These are phyloP conservation scores for Spilarctia lutea DNA, from an alignment of 2,888 invertebrate species.

Conservation along the genomic window DNA sequence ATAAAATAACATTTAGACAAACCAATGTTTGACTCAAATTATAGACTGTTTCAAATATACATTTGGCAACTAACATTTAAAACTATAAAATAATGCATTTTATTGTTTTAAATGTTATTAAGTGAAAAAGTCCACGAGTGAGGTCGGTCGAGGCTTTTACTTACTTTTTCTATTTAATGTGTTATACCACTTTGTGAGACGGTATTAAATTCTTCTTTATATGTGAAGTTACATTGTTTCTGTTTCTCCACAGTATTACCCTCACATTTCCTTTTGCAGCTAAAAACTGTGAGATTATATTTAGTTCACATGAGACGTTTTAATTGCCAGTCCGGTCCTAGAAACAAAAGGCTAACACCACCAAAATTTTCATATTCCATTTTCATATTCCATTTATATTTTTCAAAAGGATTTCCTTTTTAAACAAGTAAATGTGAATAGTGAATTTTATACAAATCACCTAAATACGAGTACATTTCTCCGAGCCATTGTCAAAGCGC, in stretches of 20 bases:
- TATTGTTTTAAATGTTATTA: too few species aligned
- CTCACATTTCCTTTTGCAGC: not conserved
- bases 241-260: conserved; percentile 15
- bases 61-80: not conserved
- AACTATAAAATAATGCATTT: not conserved
- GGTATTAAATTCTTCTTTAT: conserved; percentile 14
- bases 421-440: not conserved
- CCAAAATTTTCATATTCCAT: too few species aligned
- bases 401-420: not conserved
- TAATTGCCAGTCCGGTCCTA: conserved; percentile 46
- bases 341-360: conserved; percentile 29
- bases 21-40: too few species aligned
- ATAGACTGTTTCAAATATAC: not conserved
- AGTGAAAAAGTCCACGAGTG: not conserved
- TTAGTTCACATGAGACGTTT: conserved; percentile 51
- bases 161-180: conserved; percentile 1
- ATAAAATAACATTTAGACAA: not conserved
- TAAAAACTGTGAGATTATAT: conserved; percentile 38
- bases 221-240: conserved; percentile 12
- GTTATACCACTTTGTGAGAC: not conserved
- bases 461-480: not conserved
- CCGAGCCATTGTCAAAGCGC: not conserved
- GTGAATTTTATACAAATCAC: not conserved
- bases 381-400: not conserved
- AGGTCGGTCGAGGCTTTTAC: not conserved